Evolutionary conservation across 2,888 invertebrate species (phyloP), one percentile per base, ranked within the genome.

Genomic region (Zhuqinia jingwanae): DNA sequence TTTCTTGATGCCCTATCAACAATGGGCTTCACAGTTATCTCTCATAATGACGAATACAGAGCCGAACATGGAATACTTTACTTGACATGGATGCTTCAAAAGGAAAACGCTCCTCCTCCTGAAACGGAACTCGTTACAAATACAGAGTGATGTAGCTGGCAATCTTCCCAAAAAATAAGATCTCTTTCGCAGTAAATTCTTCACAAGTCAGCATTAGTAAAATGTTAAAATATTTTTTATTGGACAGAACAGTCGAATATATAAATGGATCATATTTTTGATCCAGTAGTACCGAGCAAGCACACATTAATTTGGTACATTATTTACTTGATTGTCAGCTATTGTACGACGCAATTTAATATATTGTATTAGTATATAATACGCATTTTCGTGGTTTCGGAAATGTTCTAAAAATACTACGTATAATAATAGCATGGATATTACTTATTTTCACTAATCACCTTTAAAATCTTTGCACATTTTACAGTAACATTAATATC

Each of bases 31-130:
- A 42, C 80, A 1, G 13, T 87, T 10, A 1, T 85, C 6, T 85
- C 84, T 2, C 87, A 87, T 22, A 87, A 87, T 22, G 87, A 87
- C 68, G 87, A 87, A 42, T 30, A 25, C 42, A 87, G 79, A 45
- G 60, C 76, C 2, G 53, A 20, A 17, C 47, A 63, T 11, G 42
- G 68, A 17, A 81, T 85, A 70, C 27, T 77, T 56, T 87, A 87
- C 50, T 42, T 85, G 10, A 87, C 85, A 13, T 87, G 87, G 87
- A 82, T 87, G 58, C 80, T 86, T 10, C 58, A 73, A 60, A 85
- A 73, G 53, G 78, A 84, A 13, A 20, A n/a, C 27, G 8, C 56
- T 27, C 27, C 63, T 2, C 53, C 53, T 15, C 17, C 13, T 17
- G n/a, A 15, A 53, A 53, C 47, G 13, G n/a, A n/a, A n/a, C n/a